Base-by-base conservation (phyloP, 2,888 invertebrate species). In the Callimorpha dominula region DNA sequence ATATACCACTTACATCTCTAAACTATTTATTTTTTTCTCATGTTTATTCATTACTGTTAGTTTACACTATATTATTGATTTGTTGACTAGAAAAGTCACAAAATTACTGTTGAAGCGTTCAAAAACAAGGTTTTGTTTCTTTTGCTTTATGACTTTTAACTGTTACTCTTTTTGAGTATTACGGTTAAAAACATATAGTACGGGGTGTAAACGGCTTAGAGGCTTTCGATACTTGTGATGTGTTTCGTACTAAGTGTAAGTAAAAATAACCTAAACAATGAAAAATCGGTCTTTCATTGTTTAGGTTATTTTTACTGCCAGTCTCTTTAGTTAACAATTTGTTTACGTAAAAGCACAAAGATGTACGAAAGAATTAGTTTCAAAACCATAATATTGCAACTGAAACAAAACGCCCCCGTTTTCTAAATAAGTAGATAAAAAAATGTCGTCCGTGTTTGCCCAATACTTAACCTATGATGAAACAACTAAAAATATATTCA, bases 351-450 rank as follows among this genome's bases (percentile, higher is more conserved):
- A 57, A 11, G 20, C 11, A 57, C 12, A 20, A 9, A 2, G 1
- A 60, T 20, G 20, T 20, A 31, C 14, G 31, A 54, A 60, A 14
- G 20, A 12, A 1, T 31, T 14, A 60, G 5, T 60, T 12, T 12
- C 60, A 60, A 60, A 31, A 31, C 14, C 20, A 85, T 84, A 83
- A 80, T 82, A 79, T 78, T 80, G 79, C 83, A 81, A 80, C 80
- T 79, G 77, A 75, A 83, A 85, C 87, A 72, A 87, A 83, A 85
- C 86, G 72, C 87, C 87, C 84, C 86, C 87, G 81, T 78, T 80
- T 87, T 83, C 81, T 68, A 81, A 54, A 62, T 31, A 52, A 81
- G 80, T 83, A 86, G 85, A 88, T 86, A 88, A 87, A 89, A 65
- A 50, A 82, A 70, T 76, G 4, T 4, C 43, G 6, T 9, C 43